phyloP scores from a whole-genome alignment of 2,797 vertebrate species.

The Malacoraja senta region DNA sequence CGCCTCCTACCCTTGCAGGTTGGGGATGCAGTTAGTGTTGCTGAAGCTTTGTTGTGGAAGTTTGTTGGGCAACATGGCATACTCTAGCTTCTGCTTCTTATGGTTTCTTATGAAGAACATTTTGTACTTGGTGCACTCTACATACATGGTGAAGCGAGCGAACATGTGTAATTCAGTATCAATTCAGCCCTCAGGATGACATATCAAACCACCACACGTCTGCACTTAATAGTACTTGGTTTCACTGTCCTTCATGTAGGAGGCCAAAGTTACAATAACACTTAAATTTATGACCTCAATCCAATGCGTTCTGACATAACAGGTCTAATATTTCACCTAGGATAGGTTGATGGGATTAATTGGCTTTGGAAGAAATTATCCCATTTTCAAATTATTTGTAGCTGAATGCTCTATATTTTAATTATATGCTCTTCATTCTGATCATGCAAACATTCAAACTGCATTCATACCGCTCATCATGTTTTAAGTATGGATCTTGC shows the following conservation, averaged over 20 bases:
- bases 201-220: background rate
- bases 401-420: background rate
- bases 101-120: too few species aligned
- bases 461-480: background rate
- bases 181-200: background rate
- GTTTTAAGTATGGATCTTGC: background rate
- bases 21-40: too few species aligned
- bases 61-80: too few species aligned
- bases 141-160: too few species aligned
- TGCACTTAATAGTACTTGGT: background rate
- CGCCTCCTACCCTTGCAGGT: too few species aligned
- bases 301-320: background rate
- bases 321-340: background rate
- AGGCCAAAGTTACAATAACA: background rate
- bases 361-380: background rate
- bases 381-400: background rate
- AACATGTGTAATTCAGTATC: background rate
- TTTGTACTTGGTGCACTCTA: too few species aligned
- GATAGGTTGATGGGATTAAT: background rate
- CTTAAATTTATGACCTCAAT: too few species aligned
- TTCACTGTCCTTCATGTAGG: background rate
- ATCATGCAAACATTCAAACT: background rate
- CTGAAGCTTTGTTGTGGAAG: too few species aligned
- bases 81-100: too few species aligned
- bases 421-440: background rate